A percentile compares a stretch with the other conserved stretches of the same genome.
These are phyloP conservation scores for Gasterosteus aculeatus DNA, from an alignment of 2,113 vertebrate species.

Conservation along the genomic window DNA sequence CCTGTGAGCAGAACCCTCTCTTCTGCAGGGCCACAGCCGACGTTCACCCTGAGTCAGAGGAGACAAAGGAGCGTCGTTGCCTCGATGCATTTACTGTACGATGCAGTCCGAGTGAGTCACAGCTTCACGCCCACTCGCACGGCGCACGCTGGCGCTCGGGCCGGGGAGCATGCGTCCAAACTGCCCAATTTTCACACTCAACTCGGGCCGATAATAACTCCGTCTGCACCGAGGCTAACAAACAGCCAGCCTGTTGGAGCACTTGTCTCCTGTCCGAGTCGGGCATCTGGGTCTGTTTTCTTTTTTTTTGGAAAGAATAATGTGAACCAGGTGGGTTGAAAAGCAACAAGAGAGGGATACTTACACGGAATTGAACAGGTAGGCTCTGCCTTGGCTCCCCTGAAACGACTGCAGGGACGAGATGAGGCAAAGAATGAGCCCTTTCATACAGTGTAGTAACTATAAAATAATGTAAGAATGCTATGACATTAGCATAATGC, in stretches of 20 bases:
- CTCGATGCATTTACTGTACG: constrained; percentile 6
- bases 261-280: constrained; percentile 4
- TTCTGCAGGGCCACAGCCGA: constrained; percentile 97
- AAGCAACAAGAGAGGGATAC: constrained; percentile 62
- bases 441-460: not conserved
- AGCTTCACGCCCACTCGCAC: constrained; percentile 51
- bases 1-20: constrained; percentile 96
- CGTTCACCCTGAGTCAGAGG: constrained; percentile 87
- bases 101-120: constrained; percentile 49
- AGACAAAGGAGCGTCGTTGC: not conserved
- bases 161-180: constrained; percentile 33
- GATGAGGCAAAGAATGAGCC: constrained; percentile 21
- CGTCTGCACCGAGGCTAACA: not conserved
- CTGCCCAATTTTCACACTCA: constrained; percentile 50
- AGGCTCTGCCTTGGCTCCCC: constrained; percentile 93
- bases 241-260: not conserved
- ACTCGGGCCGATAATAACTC: constrained; percentile 44
- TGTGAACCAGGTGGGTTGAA: not conserved
- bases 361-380: constrained; percentile 97
- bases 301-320: not conserved
- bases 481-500: constrained; percentile 3
- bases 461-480: not conserved
- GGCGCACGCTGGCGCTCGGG: constrained; percentile 26
- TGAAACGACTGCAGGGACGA: constrained; percentile 88
- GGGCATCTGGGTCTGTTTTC: not conserved